A percentile compares a stretch with the other conserved stretches of the same genome.
phyloP scores from a whole-genome alignment of 2,113 vertebrate genomes.

The Aspiorhynchus laticeps region DNA sequence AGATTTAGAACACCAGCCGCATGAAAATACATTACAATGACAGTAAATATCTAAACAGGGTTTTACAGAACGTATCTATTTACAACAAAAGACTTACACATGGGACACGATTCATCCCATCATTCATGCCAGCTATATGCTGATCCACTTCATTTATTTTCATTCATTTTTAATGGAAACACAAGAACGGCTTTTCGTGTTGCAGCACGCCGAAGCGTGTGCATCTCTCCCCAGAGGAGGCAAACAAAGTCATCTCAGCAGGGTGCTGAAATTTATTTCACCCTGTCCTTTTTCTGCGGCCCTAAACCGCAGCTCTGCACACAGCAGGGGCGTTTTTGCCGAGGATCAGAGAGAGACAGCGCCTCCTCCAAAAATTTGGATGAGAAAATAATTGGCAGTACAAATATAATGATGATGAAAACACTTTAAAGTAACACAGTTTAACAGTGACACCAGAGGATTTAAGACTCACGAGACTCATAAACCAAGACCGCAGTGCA shows the following conservation, averaged over 20 bases:
- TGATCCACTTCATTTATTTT: constrained; percentile 44
- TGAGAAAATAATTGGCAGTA: constrained; percentile 12
- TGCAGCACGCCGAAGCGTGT: neutral
- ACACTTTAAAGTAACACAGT: neutral
- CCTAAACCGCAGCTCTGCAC: neutral
- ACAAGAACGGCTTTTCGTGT: constrained; percentile 19
- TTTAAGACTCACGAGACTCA: neutral
- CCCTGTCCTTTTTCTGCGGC: neutral
- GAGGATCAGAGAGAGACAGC: neutral
- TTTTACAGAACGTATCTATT: constrained; percentile 34
- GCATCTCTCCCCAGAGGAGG: constrained; percentile 1
- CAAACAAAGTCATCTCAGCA: constrained; percentile 21
- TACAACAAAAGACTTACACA: constrained; percentile 41
- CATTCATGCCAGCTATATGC: constrained; percentile 30
- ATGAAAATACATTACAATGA: constrained; percentile 38
- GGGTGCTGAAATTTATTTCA: constrained; percentile 34
- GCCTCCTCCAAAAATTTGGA: neutral
- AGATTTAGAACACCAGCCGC: neutral
- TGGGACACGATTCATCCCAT: constrained; percentile 16
- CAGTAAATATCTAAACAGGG: constrained; percentile 45
- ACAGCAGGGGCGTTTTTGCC: neutral
- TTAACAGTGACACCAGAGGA: neutral
- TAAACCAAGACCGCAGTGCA: neutral
- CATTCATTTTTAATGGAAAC: constrained; percentile 45
- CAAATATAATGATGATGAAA: constrained; percentile 10